phyloP scores from a whole-genome alignment of 1,140 invertebrate species.

The Formica exsecta region DNA sequence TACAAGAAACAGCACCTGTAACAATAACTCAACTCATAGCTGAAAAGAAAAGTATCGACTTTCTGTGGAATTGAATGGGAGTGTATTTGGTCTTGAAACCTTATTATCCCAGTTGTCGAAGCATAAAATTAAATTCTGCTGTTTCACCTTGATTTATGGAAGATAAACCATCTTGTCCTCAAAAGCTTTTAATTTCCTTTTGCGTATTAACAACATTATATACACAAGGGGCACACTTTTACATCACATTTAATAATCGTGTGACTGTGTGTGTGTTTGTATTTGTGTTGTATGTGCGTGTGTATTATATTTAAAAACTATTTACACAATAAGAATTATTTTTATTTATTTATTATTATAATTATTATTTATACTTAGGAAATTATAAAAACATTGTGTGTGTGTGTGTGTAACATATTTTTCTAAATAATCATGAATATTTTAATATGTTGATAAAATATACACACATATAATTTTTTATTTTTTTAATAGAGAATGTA shows the following conservation, averaged over 20 bases:
- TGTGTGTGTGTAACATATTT: not conserved
- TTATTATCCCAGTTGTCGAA: constrained; percentile 51
- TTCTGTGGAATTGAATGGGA: constrained; percentile 6
- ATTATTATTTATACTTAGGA: not conserved
- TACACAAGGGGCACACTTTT: not conserved
- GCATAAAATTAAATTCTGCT: constrained; percentile 54
- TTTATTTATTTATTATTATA: constrained; percentile 2
- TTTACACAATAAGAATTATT: not conserved
- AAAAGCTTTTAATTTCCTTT: constrained; percentile 6
- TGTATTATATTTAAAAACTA: not conserved
- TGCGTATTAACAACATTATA: not conserved
- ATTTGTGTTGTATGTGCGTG: too few relatives aligned
- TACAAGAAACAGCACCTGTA: not conserved
- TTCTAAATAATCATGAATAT: not conserved
- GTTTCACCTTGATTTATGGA: constrained; percentile 40
- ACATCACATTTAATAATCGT: not conserved
- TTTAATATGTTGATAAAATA: not conserved
- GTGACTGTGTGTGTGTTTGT: not conserved
- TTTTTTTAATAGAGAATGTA: not conserved
- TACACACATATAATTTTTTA: not conserved
- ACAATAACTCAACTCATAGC: not conserved
- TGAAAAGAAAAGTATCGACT: constrained; percentile 37
- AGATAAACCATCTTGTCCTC: constrained; percentile 16
- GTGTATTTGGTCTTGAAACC: constrained; percentile 49
- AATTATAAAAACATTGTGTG: not conserved